These are phyloP conservation scores for Myotis findleyi DNA, from an alignment of 2,797 vertebrate species.

Conservation along the genomic window DNA sequence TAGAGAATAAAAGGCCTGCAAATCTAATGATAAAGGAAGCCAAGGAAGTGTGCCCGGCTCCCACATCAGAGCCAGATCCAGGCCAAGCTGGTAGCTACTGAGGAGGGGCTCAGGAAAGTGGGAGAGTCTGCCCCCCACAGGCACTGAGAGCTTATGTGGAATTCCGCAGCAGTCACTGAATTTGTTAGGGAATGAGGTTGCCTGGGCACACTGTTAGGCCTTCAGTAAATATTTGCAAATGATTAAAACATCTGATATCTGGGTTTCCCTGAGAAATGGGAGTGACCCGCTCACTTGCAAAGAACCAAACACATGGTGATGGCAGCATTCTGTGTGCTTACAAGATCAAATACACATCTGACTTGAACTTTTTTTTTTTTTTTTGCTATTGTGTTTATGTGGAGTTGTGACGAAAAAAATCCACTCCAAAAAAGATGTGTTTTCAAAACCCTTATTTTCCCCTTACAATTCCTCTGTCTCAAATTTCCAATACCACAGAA, in stretches of 20 bases:
- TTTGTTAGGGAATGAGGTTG: not conserved
- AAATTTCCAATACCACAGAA: not conserved
- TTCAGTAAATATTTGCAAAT: slow-evolving; percentile 12
- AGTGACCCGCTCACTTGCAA: not conserved
- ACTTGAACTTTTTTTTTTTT: not conserved
- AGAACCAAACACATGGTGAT: not conserved
- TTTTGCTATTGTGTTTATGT: not conserved
- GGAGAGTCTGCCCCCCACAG: slow-evolving; percentile 18
- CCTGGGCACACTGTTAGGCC: not conserved
- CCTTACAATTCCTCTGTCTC: not conserved
- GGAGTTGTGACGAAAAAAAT: not conserved
- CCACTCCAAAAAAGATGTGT: not conserved
- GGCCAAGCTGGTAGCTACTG: not conserved
- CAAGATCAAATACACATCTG: not conserved
- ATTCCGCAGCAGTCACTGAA: not conserved
- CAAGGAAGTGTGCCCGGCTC: not conserved
- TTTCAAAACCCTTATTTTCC: not conserved
- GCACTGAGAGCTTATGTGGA: not conserved
- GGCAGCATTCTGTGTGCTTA: not conserved
- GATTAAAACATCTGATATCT: not conserved
- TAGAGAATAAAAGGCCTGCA: not conserved
- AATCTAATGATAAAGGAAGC: not conserved
- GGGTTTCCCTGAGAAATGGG: not conserved
- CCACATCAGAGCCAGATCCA: not conserved
- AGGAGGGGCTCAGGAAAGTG: not conserved